Base-by-base conservation (phyloP, 2,888 invertebrate species). In the Cosmia pyralina region DNA sequence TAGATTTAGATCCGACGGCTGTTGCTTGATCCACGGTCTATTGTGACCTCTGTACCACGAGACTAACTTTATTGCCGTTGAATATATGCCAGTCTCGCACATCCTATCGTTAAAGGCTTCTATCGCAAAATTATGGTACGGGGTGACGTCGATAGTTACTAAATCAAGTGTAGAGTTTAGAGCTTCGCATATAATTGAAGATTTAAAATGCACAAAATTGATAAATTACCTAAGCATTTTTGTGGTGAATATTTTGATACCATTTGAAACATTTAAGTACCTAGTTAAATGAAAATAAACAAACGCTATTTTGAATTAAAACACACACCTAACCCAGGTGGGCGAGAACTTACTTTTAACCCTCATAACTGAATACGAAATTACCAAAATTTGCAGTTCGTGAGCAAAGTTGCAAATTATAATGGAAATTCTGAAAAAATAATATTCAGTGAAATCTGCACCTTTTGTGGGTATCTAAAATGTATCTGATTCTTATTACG, bases 1-100 rank as follows among this genome's bases (percentile, higher is more conserved):
- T 84, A 85, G 82, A 89, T 87, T 87, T 83, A 75, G 80, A 78
- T 53, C 74, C 71, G 75, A 83, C 73, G 78, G 81, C 75, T 86
- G 77, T 82, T 86, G 87, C 75, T 85, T 82, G 82, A 85, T 87
- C 80, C 82, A 62, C 75, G 71, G 79, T 85, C 83, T 84, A 85
- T 82, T 83, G 84, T 76, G 81, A 68, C 59, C 69, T 55, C 63
- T 53, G 71, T 79, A 82, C 83, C 64, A 68, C 41, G 71, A 60
- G 72, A 75, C 69, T 53, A 59, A 50, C 38, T 50, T 55, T 60
- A 65, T 63, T 41, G 44, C n/a, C 46, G 46, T 63, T 38, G 55
- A 28, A 57, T 55, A 53, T 64, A 59, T 60, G 50, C 55, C 22
- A 57, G 52, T 46, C 44, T 52, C 55, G 13, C 53, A 22, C 34